Percentiles rank a stretch among this genome's conserved stretches.
Evolutionary conservation across 2,113 vertebrate genomes (phyloP).

Genomic region (Cnemophilus loriae): DNA sequence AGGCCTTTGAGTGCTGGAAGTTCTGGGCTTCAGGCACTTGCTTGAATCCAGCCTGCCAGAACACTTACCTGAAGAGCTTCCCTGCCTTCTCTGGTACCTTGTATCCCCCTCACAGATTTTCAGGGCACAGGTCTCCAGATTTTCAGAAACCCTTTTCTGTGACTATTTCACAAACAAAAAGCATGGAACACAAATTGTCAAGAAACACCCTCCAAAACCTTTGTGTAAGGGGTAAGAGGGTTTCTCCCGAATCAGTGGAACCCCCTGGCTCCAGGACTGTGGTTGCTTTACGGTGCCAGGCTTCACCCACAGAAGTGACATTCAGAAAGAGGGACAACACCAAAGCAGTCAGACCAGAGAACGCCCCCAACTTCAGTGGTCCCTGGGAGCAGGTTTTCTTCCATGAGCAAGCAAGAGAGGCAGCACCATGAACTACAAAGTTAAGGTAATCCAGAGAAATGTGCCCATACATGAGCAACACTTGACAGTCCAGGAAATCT

Average conservation of each 20-base stretch:
- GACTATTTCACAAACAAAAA: background rate
- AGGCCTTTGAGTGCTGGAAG: background rate
- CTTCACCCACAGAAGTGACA: background rate
- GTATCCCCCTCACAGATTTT: background rate
- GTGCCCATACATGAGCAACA: background rate
- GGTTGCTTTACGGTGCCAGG: background rate
- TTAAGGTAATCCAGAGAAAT: background rate
- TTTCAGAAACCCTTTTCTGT: background rate
- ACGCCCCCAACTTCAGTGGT: background rate
- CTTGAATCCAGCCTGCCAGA: background rate
- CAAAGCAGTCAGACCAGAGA: background rate
- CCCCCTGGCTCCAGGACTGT: background rate
- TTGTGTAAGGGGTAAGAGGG: background rate
- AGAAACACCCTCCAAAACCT: background rate
- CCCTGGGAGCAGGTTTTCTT: background rate
- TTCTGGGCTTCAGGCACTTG: background rate
- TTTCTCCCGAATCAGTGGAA: background rate
- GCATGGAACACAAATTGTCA: background rate
- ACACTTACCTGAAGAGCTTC: background rate
- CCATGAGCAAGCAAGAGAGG: background rate
- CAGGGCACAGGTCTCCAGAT: background rate
- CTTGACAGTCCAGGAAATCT: background rate
- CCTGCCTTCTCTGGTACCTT: background rate
- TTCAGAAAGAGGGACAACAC: background rate
- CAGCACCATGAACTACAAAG: background rate